Conservation (phyloP, 2,888 invertebrate genomes). For the Scelioninae gen. 1 region DNA sequence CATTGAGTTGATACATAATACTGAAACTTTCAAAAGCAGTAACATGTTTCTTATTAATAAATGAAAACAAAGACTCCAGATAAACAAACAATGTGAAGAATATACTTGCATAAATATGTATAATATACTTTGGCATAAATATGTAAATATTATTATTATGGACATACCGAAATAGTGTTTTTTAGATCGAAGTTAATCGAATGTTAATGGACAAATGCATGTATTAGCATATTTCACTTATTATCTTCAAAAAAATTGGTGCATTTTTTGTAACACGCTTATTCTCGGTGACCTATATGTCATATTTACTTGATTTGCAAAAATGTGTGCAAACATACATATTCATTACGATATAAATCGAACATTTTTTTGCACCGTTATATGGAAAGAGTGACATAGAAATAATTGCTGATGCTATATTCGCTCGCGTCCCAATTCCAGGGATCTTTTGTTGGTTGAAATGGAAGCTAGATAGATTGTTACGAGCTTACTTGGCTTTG, state of each 20-base stretch:
- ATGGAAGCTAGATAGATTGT: slow-evolving; percentile 61
- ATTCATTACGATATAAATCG: slow-evolving; percentile 45
- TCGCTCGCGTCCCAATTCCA: slow-evolving; percentile 54
- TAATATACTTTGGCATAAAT: too few species aligned
- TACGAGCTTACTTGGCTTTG: slow-evolving; percentile 88
- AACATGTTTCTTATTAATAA: too few species aligned
- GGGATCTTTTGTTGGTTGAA: slow-evolving; percentile 56
- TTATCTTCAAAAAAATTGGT: not conserved
- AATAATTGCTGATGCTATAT: slow-evolving; percentile 63
- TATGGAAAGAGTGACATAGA: slow-evolving; percentile 44
- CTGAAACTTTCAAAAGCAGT: too few species aligned
- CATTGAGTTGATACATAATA: too few species aligned
- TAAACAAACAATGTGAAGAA: too few species aligned
- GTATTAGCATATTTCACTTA: not conserved
- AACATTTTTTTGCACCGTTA: slow-evolving; percentile 39
- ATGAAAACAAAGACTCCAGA: too few species aligned
- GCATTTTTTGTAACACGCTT: not conserved
- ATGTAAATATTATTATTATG: too few species aligned
- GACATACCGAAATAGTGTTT: too few species aligned
- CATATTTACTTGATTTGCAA: slow-evolving; percentile 84
- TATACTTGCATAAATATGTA: too few species aligned
- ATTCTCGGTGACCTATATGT: not conserved
- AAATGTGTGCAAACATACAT: slow-evolving; percentile 36
- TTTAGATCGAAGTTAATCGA: too few species aligned
- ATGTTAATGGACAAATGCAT: not conserved